These are phyloP conservation scores for Scrobipalpa atriplicella DNA, from an alignment of 2,888 invertebrate species.

Conservation along the genomic window DNA sequence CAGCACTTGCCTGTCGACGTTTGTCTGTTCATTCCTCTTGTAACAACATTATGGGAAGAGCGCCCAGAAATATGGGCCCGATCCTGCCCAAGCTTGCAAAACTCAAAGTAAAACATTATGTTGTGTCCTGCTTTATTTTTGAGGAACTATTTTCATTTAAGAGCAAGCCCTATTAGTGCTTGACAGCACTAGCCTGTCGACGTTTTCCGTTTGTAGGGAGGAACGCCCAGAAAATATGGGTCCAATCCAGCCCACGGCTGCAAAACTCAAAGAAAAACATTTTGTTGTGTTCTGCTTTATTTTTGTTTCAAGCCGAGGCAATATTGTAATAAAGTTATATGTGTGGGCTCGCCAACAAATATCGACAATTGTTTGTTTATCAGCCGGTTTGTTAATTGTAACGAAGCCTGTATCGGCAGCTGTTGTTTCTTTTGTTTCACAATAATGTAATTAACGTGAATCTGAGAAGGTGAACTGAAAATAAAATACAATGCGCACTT, in stretches of 20 bases:
- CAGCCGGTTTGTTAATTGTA: conserved; percentile 6
- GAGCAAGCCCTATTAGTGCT: too few relatives aligned
- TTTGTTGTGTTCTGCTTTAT: conserved; percentile 7
- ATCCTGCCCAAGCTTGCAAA: too few relatives aligned
- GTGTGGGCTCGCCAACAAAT: conserved; percentile 15
- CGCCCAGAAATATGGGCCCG: too few relatives aligned
- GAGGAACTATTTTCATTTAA: too few relatives aligned
- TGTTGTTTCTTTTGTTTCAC: not conserved
- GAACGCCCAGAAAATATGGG: conserved; percentile 1
- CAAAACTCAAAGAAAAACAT: conserved; percentile 2
- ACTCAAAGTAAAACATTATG: too few relatives aligned
- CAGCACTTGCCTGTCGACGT: too few relatives aligned
- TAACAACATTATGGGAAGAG: too few relatives aligned
- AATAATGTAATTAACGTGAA: not conserved
- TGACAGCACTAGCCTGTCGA: not conserved
- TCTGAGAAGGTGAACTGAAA: too few relatives aligned
- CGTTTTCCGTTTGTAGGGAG: not conserved
- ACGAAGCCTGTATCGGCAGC: not conserved
- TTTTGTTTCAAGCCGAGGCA: conserved; percentile 8
- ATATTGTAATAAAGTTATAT: conserved; percentile 10
- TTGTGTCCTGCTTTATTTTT: too few relatives aligned
- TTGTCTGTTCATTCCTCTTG: too few relatives aligned
- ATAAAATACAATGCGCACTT: too few relatives aligned
- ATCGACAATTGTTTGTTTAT: conserved; percentile 14
- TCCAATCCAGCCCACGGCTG: not conserved